Base-by-base conservation (phyloP, 1,140 invertebrate genomes). In the Dolichoris vasculosae region DNA sequence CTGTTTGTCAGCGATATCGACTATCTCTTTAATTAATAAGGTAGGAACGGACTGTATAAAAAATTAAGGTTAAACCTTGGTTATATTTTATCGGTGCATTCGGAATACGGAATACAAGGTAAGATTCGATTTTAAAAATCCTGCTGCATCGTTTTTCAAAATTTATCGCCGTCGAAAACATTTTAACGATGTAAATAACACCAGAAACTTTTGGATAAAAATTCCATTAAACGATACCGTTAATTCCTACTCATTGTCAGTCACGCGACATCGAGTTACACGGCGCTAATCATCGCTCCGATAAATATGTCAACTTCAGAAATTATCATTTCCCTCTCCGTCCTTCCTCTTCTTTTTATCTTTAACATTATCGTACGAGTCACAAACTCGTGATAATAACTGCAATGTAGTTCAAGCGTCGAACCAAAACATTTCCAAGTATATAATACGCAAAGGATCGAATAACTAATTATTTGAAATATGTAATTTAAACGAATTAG, bases 341-440 rank as follows among this genome's bases (percentile, higher is more conserved):
- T 35, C 17, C 4, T 59, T 48, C 15, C 15, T 63, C 17, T 38
- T 55, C 30, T 26, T 46, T 43, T 40, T 55, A 64, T 64, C 23
- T 15, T 38, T 64, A 15, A n/a, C 35, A 64, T 64, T 64, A 63
- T 67, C 35, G n/a, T 43, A 20, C 69, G 84, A 76, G 69, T 55
- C 64, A 35, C 43, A 71, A 71, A 26, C 40, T 84, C 73, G 69
- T 38, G 90, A 88, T 76, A 81, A 83, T 26, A 46, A 32, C 30
- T 51, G 6, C 75, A 55, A 77, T 55, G 26, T 35, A 35, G n/a
- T 32, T 77, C 46, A 35, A 55, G n/a, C 3, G 15, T 48, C 40
- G 43, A 75, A 43, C 15, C 43, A 75, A 75, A 75, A 75, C 71
- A 75, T 75, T 46, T 30, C n/a, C 6, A n/a, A 26, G 43, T 75